These are phyloP conservation scores for Hirundichthys speculiger DNA, from an alignment of 2,113 vertebrate species.

Conservation along the genomic window DNA sequence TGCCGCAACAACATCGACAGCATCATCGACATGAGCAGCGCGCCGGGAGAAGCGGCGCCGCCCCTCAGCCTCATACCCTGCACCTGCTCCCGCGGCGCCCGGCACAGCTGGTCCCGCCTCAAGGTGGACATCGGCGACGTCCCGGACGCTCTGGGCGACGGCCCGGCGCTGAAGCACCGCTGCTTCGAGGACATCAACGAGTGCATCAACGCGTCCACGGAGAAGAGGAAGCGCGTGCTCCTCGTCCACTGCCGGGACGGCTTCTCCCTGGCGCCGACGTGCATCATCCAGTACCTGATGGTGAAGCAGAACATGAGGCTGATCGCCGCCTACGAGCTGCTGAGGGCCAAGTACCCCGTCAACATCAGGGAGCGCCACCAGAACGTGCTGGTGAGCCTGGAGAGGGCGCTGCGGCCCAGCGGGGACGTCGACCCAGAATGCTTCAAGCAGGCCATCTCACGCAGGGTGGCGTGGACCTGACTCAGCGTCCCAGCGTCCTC, in stretches of 20 bases:
- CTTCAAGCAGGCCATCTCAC: conserved; percentile 83
- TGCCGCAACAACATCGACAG: conserved; percentile 83
- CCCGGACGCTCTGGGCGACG: conserved; percentile 55
- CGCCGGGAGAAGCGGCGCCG: conserved; percentile 66
- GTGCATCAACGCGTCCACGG: conserved; percentile 79
- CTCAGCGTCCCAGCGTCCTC: not conserved
- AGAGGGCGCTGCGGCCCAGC: conserved; percentile 78
- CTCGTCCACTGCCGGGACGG: conserved; percentile 85
- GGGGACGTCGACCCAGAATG: conserved; percentile 68
- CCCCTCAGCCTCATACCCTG: conserved; percentile 78
- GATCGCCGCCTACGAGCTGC: conserved; percentile 82
- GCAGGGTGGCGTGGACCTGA: conserved; percentile 84
- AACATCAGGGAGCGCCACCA: conserved; percentile 83
- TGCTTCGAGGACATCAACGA: conserved; percentile 84
- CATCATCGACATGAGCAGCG: conserved; percentile 82
- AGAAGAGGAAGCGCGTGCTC: conserved; percentile 82
- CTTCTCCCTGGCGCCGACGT: conserved; percentile 81
- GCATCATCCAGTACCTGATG: conserved; percentile 84
- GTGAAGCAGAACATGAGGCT: conserved; percentile 83
- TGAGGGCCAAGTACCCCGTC: conserved; percentile 77
- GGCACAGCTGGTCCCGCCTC: conserved; percentile 84
- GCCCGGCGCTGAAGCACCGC: conserved; percentile 70
- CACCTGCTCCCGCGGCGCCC: conserved; percentile 75
- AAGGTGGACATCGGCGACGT: conserved; percentile 79
- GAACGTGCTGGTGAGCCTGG: conserved; percentile 82